Conservation (phyloP, 2,888 invertebrate species). For the Diarsia dahlii region DNA sequence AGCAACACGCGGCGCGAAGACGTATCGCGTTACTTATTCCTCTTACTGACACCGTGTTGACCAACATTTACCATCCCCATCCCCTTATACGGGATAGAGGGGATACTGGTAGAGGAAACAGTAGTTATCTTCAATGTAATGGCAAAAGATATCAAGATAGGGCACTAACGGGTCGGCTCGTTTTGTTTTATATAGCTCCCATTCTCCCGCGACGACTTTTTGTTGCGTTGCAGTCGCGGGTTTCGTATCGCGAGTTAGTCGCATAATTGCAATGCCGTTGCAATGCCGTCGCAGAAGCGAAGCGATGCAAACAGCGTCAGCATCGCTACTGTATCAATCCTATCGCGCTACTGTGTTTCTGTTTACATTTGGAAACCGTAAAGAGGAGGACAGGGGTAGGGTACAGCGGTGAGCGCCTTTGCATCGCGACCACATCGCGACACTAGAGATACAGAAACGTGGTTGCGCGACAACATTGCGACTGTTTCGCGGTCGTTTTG, state of each 20-base stretch:
- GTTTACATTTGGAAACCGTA: background rate
- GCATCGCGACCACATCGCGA: background rate
- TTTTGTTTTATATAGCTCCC: slow-evolving; percentile 47
- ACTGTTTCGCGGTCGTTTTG: background rate
- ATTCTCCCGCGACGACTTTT: background rate
- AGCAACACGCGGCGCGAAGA: slow-evolving; percentile 75
- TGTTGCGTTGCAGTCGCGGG: background rate
- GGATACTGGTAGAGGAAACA: slow-evolving; percentile 25
- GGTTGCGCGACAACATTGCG: background rate
- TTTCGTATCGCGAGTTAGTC: background rate
- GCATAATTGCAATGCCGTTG: background rate
- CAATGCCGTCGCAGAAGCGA: too few species aligned
- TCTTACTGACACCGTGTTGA: slow-evolving; percentile 59
- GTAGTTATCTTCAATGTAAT: slow-evolving; percentile 35
- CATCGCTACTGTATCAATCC: background rate
- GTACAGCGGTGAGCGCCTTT: background rate
- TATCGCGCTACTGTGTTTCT: background rate
- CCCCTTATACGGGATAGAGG: slow-evolving; percentile 10
- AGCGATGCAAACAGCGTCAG: background rate
- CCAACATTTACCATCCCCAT: slow-evolving; percentile 53
- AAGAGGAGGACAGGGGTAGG: background rate
- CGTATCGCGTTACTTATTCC: slow-evolving; percentile 68
- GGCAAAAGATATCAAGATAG: background rate
- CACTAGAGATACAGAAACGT: background rate
- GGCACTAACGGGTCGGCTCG: slow-evolving; percentile 31